These are phyloP conservation scores for Ciconia stormi DNA, from an alignment of 2,113 vertebrate genomes.

Conservation along the genomic window DNA sequence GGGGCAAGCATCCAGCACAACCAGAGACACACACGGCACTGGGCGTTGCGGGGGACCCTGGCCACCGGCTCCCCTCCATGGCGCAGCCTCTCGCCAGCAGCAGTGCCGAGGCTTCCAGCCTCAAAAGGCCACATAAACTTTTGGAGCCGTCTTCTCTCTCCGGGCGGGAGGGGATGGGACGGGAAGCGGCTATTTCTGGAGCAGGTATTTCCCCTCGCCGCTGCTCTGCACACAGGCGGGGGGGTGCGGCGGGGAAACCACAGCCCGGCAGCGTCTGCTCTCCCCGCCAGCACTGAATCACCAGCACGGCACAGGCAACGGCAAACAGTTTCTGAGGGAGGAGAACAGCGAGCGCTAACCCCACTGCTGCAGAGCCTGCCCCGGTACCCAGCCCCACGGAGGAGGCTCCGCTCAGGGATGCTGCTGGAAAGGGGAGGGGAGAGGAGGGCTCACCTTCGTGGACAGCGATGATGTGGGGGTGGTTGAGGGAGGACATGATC, in stretches of 20 bases:
- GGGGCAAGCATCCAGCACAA: rapidly evolving
- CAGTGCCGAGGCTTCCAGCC: background rate
- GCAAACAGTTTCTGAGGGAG: background rate
- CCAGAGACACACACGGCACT: rapidly evolving
- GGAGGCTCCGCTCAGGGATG: rapidly evolving
- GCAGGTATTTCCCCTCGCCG: background rate
- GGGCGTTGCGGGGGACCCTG: rapidly evolving
- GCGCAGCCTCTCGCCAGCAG: background rate
- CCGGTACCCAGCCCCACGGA: rapidly evolving
- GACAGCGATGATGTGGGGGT: constrained; percentile 94
- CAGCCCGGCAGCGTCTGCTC: background rate
- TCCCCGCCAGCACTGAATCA: background rate
- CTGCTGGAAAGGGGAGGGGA: background rate
- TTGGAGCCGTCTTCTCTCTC: background rate
- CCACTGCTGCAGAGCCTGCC: background rate
- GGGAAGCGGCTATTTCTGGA: background rate
- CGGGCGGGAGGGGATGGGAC: rapidly evolving
- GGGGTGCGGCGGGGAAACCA: background rate
- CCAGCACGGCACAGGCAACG: background rate
- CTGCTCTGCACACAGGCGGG: background rate
- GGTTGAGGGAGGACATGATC: constrained; percentile 96
- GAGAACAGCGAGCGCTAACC: background rate
- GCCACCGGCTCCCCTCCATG: rapidly evolving
- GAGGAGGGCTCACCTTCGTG: constrained; percentile 86
- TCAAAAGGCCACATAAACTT: rapidly evolving